Evolutionary conservation across 2,888 invertebrate species (phyloP).

Genomic region (Agrotis segetum): DNA sequence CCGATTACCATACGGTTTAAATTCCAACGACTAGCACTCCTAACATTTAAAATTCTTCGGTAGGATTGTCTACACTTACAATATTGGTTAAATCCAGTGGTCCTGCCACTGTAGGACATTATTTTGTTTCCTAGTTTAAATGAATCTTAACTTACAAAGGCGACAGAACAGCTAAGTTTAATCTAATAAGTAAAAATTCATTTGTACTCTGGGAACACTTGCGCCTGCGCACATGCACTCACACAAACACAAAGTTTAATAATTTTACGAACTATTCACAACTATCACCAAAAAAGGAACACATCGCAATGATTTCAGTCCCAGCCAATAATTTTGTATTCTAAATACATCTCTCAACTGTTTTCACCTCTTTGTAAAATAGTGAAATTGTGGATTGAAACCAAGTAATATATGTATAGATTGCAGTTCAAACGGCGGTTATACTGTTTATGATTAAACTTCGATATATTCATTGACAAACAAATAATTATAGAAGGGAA

Average conservation of each 20-base stretch:
- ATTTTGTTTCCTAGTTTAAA: too few relatives aligned
- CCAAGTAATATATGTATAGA: constrained; percentile 50
- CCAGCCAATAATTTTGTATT: constrained; percentile 76
- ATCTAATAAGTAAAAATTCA: too few relatives aligned
- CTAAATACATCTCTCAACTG: constrained; percentile 76
- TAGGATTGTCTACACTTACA: too few relatives aligned
- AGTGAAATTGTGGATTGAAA: constrained; percentile 60
- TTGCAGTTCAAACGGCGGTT: constrained; percentile 33
- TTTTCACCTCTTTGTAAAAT: constrained; percentile 78
- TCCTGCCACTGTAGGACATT: too few relatives aligned
- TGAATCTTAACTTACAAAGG: too few relatives aligned
- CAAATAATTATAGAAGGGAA: too few relatives aligned
- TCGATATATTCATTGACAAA: background rate
- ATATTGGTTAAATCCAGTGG: too few relatives aligned
- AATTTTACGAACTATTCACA: background rate
- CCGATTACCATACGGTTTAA: too few relatives aligned
- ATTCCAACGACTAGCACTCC: too few relatives aligned
- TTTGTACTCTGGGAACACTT: too few relatives aligned
- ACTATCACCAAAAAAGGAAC: background rate
- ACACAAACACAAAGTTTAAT: background rate
- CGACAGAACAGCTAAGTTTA: too few relatives aligned
- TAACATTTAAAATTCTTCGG: too few relatives aligned
- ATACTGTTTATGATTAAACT: constrained; percentile 49
- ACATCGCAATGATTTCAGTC: constrained; percentile 62
- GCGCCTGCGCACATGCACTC: background rate